Evolutionary conservation across 2,797 vertebrate genomes (phyloP), one percentile per base, ranked within the genome.

Genomic region (Fringilla coelebs): DNA sequence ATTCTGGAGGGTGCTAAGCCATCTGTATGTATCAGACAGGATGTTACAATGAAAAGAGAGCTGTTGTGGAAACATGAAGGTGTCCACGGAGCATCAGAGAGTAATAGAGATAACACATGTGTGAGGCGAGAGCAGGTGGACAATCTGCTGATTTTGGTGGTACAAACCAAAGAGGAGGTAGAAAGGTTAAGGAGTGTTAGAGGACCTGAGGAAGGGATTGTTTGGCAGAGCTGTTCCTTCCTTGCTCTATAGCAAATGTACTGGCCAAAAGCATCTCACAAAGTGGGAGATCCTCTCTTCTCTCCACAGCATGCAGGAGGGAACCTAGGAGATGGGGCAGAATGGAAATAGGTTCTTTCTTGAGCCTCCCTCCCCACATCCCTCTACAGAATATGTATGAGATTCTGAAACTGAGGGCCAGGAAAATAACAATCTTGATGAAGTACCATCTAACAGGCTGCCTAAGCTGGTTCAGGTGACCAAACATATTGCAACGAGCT

Each of bases 101-200:
- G 0, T 20, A 49, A 49, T 3, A 43, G 36, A 24, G 6, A 32
- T 22, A 55, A 24, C 13, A n/a, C 17, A 5, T 43, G 2, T 8
- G 24, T 65, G 52, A 73, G 32, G 16, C 20, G 5, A 13, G 28
- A 45, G 28, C 32, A 45, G 28, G 13, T 14, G 4, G n/a, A 5
- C 9, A 24, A 41, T 21, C 26, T 43, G 7, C 51, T 41, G 43
- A 20, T 26, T 58, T 51, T 45, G 13, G 10, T 14, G 13, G 22
- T 29, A 29, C 32, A 57, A 29, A 21, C 5, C 24, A 72, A 65
- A 65, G 24, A 65, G 38, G 6, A 51, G 5, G 4, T 29, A 45
- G 24, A 79, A 45, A 51, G 8, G 13, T 45, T 58, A 58, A n/a
- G 22, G 41, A 65, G 9, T 0, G 0, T n/a, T 36, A 51, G n/a